phyloP scores from a whole-genome alignment of 2,797 vertebrate genomes.

The Chelmon rostratus region DNA sequence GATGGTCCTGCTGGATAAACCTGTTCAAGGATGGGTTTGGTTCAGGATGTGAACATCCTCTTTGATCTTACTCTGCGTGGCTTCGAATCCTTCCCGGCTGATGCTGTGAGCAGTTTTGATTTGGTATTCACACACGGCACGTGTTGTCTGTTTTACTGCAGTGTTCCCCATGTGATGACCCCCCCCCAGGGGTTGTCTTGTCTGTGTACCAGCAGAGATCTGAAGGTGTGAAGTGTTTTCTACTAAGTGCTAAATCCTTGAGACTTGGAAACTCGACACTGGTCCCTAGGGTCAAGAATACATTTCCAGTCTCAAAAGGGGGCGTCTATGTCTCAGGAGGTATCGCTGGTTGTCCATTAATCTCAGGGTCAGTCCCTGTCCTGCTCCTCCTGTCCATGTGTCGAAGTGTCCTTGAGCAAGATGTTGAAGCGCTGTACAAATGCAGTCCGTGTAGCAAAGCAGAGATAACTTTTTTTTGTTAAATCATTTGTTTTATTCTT shows the following conservation, averaged over 20 bases:
- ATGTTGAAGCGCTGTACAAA: background rate
- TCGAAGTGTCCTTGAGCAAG: background rate
- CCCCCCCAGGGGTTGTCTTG: background rate
- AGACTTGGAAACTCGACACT: background rate
- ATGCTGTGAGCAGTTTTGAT: background rate
- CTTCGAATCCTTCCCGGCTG: background rate
- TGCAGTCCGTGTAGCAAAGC: no score
- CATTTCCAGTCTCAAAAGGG: background rate
- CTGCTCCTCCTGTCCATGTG: background rate
- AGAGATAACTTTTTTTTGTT: no score
- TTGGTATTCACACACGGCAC: background rate
- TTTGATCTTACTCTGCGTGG: background rate
- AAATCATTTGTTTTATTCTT: background rate
- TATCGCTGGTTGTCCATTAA: background rate
- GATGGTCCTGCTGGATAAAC: background rate
- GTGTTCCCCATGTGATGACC: background rate
- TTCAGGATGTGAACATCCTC: background rate
- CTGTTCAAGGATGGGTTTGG: background rate
- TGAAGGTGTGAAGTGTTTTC: slow-evolving; percentile 15
- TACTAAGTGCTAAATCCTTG: background rate
- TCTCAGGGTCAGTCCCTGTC: background rate
- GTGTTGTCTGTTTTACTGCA: background rate
- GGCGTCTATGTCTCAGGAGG: background rate
- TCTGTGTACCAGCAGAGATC: background rate
- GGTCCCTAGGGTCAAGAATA: background rate